Evolutionary conservation across 2,888 invertebrate species (phyloP), one percentile per base, ranked within the genome.

Genomic region (Idaea aversata): DNA sequence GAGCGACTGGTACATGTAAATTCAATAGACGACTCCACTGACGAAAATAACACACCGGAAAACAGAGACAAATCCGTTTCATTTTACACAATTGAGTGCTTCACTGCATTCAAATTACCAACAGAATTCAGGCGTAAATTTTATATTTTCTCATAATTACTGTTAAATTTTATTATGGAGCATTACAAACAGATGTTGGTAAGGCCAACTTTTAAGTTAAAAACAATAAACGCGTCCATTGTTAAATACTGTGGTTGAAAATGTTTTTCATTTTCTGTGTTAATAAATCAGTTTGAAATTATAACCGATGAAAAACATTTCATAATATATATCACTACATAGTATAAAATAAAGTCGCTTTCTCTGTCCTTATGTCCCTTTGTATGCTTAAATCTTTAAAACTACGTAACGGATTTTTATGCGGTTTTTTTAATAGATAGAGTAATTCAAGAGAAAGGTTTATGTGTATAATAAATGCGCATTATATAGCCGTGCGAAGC

Each of bases 1-100:
- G 79, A 81, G 79, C 81, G 80, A 76, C 79, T 75, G 82, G 80
- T 77, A 84, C 82, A 88, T 88, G 88, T 85, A 85, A 87, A 88
- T 89, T 86, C 86, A 82, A 86, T 86, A 81, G 86, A 78, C 81
- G 78, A 83, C 80, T 81, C 77, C 80, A 79, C 80, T 79, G 78
- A 77, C 81, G 81, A 84, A 88, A 87, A 87, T 86, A 86, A 84
- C 84, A 82, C 76, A 79, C 79, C 70, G 81, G 80, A 80, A 84
- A 86, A 86, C 82, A 82, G 79, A 75, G 81, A 82, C 83, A 84
- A 87, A 88, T 86, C 84, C 78, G 75, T 80, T 85, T 83, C 77
- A 79, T 80, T 84, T 83, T 79, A 78, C 75, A 79, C 79, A 78
- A 75, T 70, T 70, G 77, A 79, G 75, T 80, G 77, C 67, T 63